Percentiles rank a stretch among this genome's conserved stretches.
phyloP scores from a whole-genome alignment of 2,113 vertebrate species.

The Oophaga pumilio region DNA sequence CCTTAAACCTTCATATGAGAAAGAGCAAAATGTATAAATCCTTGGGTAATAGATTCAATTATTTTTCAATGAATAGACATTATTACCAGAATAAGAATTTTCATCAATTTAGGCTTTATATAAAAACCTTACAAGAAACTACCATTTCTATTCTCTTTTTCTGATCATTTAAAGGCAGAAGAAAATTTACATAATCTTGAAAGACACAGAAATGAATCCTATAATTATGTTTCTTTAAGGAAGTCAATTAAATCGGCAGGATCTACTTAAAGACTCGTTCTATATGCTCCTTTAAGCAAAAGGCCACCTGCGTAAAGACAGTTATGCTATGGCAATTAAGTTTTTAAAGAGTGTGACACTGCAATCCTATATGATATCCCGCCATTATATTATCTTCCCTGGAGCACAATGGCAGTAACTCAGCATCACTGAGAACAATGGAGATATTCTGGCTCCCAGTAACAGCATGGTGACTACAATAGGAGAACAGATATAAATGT shows the following conservation, averaged over 20 bases:
- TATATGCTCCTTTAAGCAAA: neutral
- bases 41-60: neutral
- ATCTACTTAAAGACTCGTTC: neutral
- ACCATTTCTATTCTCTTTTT: neutral
- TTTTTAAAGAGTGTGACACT: conserved; percentile 19
- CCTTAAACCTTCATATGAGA: neutral
- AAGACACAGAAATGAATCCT: conserved; percentile 19
- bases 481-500: conserved; percentile 22
- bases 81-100: neutral
- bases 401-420: conserved; percentile 26
- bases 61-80: neutral
- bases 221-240: conserved; percentile 31
- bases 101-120: neutral
- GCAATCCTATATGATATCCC: conserved; percentile 2
- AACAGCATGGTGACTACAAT: conserved; percentile 14
- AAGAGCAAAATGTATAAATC: neutral
- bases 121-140: neutral
- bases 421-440: conserved; percentile 7
- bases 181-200: conserved; percentile 35
- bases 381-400: conserved; percentile 12
- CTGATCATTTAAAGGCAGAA: neutral
- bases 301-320: neutral
- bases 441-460: conserved; percentile 19
- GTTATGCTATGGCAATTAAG: neutral
- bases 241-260: conserved; percentile 20